phyloP scores from a whole-genome alignment of 2,797 vertebrate species.

The Myotis findleyi region DNA sequence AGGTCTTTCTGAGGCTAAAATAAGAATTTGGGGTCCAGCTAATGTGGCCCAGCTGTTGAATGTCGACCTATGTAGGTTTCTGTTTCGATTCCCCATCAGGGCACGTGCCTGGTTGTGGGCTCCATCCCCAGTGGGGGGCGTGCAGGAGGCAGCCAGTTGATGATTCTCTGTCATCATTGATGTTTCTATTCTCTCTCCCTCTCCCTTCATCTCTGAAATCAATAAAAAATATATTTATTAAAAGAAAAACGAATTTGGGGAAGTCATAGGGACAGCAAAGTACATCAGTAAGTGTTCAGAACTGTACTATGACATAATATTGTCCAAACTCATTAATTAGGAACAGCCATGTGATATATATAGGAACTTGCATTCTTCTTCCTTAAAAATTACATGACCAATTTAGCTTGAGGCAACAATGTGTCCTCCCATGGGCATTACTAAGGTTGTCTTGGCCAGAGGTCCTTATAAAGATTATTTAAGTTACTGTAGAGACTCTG shows the following conservation, averaged over 20 bases:
- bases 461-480: not conserved
- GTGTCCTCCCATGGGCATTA: not conserved
- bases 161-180: too few relatives aligned
- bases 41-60: too few relatives aligned
- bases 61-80: too few relatives aligned
- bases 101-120: too few relatives aligned
- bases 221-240: too few relatives aligned
- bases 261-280: not conserved
- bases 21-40: not conserved
- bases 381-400: not conserved
- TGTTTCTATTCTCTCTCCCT: too few relatives aligned
- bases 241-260: not conserved
- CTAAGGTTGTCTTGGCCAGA: constrained; percentile 20
- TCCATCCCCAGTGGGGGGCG: too few relatives aligned
- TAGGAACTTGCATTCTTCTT: not conserved
- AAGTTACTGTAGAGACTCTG: not conserved
- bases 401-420: not conserved
- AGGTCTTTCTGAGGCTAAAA: not conserved
- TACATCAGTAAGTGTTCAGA: not conserved
- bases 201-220: too few relatives aligned
- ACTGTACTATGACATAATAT: not conserved
- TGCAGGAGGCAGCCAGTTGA: too few relatives aligned
- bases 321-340: not conserved
- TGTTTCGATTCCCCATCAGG: too few relatives aligned
- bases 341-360: not conserved